Base-by-base conservation (phyloP, 2,888 invertebrate genomes). In the Beris chalybata region DNA sequence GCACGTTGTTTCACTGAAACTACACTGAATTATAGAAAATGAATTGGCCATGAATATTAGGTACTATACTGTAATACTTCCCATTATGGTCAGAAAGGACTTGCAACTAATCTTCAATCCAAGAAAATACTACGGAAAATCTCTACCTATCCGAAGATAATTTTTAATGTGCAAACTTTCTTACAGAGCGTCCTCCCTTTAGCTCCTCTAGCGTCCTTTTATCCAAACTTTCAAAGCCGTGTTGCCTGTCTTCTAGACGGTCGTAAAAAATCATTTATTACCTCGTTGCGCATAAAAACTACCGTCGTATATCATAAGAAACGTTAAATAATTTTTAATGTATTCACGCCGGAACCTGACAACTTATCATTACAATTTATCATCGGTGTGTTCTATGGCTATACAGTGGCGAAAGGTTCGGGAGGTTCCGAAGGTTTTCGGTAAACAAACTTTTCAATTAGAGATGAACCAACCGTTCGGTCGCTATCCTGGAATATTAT, bases 371-470 rank as follows among this genome's bases (percentile, higher is more conserved):
- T 61, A 61, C 52, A 61, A 61, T 61, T 61, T 61, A 61, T 61
- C 61, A 61, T 61, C 61, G 15, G n/a, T n/a, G 52, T 61, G 50
- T 7, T 15, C 50, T 59, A 9, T 45, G 30, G 31, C 47, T 47
- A 15, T 22, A 9, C 52, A 43, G 13, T 50, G 38, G 11, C 13
- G 47, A 12, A 29, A 48, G 13, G 52, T 30, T 15, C 48, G 13
- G 44, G 3, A 58, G 47, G 15, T 59, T 59, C 59, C 11, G 32
- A 56, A 47, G 30, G 59, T 48, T 48, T 31, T 59, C 31, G 9
- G 61, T 61, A 61, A 61, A 61, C 61, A 61, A 61, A 61, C 61
- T 61, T 61, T 61, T 61, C 61, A 61, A 61, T 61, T 61, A 61
- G 61, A 61, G 61, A 52, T 15, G 61, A 32, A 50, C 30, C 53